Conservation (phyloP, 2,888 invertebrate genomes). For the Matsumyia berberina region DNA sequence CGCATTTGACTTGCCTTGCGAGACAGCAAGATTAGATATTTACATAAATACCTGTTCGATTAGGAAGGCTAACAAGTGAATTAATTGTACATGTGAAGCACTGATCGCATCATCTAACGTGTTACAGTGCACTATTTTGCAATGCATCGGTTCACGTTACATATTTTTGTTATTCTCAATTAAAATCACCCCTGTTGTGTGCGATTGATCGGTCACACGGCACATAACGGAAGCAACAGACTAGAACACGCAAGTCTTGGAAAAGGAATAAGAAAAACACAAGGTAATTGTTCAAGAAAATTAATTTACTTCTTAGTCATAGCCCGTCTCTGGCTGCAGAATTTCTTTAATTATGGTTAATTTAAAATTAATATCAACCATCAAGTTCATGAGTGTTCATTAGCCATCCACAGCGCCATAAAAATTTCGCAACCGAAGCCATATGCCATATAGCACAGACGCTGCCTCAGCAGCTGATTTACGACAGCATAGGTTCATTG, state of each 20-base stretch:
- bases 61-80: too few relatives aligned
- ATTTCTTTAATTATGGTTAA: constrained; percentile 49
- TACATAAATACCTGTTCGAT: too few relatives aligned
- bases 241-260: not conserved
- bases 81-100: too few relatives aligned
- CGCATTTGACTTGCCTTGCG: too few relatives aligned
- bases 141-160: too few relatives aligned
- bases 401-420: constrained; percentile 30
- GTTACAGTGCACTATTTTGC: too few relatives aligned
- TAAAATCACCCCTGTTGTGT: too few relatives aligned
- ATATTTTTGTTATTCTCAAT: too few relatives aligned
- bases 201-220: not conserved
- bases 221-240: not conserved
- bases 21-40: too few relatives aligned
- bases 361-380: constrained; percentile 45
- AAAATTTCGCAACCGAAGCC: constrained; percentile 20
- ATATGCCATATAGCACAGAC: constrained; percentile 1
- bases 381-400: constrained; percentile 60
- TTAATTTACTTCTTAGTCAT: not conserved
- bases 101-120: too few relatives aligned
- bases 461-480: constrained; percentile 43
- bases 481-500: constrained; percentile 33
- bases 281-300: too few relatives aligned
- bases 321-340: not conserved
- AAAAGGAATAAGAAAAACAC: too few relatives aligned